Base-by-base conservation (phyloP, 1,140 invertebrate species). In the Aphelenchoides avenae region DNA sequence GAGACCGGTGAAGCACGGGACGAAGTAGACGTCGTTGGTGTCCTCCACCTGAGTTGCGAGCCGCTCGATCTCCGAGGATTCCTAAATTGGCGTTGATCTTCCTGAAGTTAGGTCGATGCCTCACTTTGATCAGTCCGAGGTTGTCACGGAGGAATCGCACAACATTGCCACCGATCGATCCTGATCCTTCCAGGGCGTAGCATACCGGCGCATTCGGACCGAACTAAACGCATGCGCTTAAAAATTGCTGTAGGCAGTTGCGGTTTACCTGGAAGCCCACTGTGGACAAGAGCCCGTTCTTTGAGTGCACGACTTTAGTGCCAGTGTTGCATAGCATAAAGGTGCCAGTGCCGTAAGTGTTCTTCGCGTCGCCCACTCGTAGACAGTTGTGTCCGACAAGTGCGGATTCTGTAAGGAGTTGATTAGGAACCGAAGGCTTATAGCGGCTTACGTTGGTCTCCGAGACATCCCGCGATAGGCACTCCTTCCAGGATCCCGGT, bases 301-400 rank as follows among this genome's bases (percentile, higher is more conserved):
- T 84, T 2, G 90, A 93, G 58, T 86, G 82, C 0, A 92, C 84
- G 62, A 85, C 83, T 79, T 88, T 61, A 0, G 96, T 82, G 2
- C 93, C 93, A 1, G 90, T 96, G 70, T 97, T 96, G 78, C 89
- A 93, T 0, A 98, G 79, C 9, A 98, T 80, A 76, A 98, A 98
- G 66, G 91, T 95, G 0, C 92, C 93, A 40, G 90, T 94, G 20
- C 93, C 86, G 77, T 71, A 83, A 67, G 92, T 96, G 76, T 89
- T 91, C 80, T 97, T 98, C 0, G 89, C 89, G 76, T 90, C 87
- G 0, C 92, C 92, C 9, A 85, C 83, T 52, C 84, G 75, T 39
- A 95, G 83, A 75, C 92, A 97, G 76, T 87, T 85, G 75, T 98
- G 92, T 0, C 93, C 93, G 0, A 97, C 85, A 15, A 98, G 78